Percentiles rank a stretch among this genome's conserved stretches.
Conservation (phyloP, 2,888 invertebrate genomes). For the Eristalis intricaria region DNA sequence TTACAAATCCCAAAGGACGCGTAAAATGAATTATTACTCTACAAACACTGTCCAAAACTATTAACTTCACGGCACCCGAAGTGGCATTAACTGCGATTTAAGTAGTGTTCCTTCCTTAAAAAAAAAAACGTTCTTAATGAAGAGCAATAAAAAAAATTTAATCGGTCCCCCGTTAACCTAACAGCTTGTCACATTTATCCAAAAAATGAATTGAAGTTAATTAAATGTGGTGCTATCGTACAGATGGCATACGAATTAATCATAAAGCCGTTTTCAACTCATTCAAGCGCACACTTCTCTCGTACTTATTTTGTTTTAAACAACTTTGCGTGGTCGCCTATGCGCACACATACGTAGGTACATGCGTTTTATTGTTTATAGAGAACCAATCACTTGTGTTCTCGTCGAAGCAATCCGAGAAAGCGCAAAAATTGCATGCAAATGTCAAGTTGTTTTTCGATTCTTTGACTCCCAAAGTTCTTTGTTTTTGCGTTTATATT, state of each 20-base stretch:
- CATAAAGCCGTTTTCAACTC: slow-evolving; percentile 33
- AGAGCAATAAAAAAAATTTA: slow-evolving; percentile 9
- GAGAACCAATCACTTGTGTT: slow-evolving; percentile 2
- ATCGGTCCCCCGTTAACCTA: slow-evolving; percentile 52
- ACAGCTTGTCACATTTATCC: slow-evolving; percentile 59
- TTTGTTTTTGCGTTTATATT: neutral
- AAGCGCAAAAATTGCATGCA: slow-evolving; percentile 14
- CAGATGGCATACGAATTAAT: slow-evolving; percentile 66
- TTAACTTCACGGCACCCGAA: neutral
- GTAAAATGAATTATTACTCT: neutral
- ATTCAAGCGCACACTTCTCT: slow-evolving; percentile 7
- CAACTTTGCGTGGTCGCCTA: slow-evolving; percentile 30
- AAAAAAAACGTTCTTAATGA: slow-evolving; percentile 18
- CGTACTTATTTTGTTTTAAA: slow-evolving; percentile 5
- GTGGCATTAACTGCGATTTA: slow-evolving; percentile 7
- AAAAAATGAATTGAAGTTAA: slow-evolving; percentile 50
- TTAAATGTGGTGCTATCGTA: slow-evolving; percentile 48
- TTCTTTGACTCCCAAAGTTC: neutral
- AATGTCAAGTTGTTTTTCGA: neutral
- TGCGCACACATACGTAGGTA: neutral
- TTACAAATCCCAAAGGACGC: neutral
- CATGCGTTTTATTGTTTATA: slow-evolving; percentile 45
- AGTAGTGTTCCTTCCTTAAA: slow-evolving; percentile 6
- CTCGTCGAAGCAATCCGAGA: neutral
- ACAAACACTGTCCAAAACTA: neutral